Percentiles rank a stretch among this genome's conserved stretches.
These are phyloP conservation scores for Morpho helenor DNA, from an alignment of 2,888 invertebrate genomes.

Conservation along the genomic window DNA sequence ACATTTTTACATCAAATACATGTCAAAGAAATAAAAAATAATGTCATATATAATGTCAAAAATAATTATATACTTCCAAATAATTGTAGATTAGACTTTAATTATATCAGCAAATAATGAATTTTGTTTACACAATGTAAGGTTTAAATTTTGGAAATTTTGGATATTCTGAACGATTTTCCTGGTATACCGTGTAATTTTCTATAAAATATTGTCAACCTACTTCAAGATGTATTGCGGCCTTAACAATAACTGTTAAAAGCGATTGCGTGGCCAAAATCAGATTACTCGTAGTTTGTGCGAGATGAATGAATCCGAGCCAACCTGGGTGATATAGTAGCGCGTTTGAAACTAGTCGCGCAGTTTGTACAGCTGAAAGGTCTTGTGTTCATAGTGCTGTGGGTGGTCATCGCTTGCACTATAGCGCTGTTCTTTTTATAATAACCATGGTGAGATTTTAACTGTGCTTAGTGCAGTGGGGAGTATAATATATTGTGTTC, in stretches of 20 bases:
- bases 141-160: not conserved
- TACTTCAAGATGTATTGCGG: conserved; percentile 38
- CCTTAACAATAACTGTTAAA: conserved; percentile 65
- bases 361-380: conserved; percentile 69
- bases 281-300: conserved; percentile 40
- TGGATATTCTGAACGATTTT: too few species aligned
- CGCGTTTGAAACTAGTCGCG: conserved; percentile 61
- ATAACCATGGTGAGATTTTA: conserved; percentile 51
- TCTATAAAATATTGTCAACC: conserved; percentile 1
- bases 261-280: conserved; percentile 47
- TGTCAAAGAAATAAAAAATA: too few species aligned
- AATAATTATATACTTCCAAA: too few species aligned
- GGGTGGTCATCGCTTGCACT: conserved; percentile 59
- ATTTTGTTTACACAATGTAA: too few species aligned
- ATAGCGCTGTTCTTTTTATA: conserved; percentile 50
- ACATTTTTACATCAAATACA: too few species aligned
- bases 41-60: too few species aligned
- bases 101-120: too few species aligned
- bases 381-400: conserved; percentile 62
- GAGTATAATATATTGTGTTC: not conserved
- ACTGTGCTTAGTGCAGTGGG: conserved; percentile 18
- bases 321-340: conserved; percentile 68
- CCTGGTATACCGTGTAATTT: too few species aligned
- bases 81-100: too few species aligned
- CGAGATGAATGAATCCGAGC: conserved; percentile 42